Conservation (phyloP, 1,140 invertebrate genomes). For the Eulimnadia texana region DNA sequence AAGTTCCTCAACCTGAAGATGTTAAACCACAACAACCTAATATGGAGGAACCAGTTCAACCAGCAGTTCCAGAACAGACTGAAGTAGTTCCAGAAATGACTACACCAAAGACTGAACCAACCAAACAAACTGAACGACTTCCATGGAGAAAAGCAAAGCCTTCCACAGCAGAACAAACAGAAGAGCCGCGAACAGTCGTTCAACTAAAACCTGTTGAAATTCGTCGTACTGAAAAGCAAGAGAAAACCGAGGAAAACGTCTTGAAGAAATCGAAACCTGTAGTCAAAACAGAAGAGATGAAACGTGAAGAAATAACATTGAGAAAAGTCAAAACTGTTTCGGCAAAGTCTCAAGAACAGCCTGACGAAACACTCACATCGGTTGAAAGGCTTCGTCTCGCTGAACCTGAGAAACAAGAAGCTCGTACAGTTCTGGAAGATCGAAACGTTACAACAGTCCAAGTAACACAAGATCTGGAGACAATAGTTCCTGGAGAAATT, state of each 20-base stretch:
- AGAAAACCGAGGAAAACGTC: too few species aligned
- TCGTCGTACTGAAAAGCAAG: too few species aligned
- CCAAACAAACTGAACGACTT: constrained; percentile 19
- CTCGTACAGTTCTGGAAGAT: too few species aligned
- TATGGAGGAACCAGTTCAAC: constrained; percentile 16
- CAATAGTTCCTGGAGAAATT: too few species aligned
- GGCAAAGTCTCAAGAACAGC: too few species aligned
- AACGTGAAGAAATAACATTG: neutral
- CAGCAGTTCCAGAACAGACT: constrained; percentile 20
- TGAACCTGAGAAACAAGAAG: too few species aligned
- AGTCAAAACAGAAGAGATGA: neutral
- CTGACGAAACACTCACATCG: too few species aligned
- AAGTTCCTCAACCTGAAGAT: constrained; percentile 16
- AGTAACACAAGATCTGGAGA: too few species aligned
- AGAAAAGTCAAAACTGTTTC: neutral
- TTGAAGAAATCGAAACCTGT: too few species aligned
- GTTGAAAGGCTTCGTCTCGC: too few species aligned
- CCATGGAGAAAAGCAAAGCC: constrained; percentile 6
- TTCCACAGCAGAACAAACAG: too few species aligned
- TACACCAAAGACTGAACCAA: constrained; percentile 10
- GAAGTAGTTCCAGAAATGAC: constrained; percentile 9
- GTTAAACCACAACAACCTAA: constrained; percentile 16
- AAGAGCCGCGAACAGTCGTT: neutral
- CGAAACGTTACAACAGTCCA: too few species aligned
- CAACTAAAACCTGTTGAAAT: neutral